Evolutionary conservation across 2,797 vertebrate species (phyloP), one percentile per base, ranked within the genome.

Genomic region (Dipus sagitta): DNA sequence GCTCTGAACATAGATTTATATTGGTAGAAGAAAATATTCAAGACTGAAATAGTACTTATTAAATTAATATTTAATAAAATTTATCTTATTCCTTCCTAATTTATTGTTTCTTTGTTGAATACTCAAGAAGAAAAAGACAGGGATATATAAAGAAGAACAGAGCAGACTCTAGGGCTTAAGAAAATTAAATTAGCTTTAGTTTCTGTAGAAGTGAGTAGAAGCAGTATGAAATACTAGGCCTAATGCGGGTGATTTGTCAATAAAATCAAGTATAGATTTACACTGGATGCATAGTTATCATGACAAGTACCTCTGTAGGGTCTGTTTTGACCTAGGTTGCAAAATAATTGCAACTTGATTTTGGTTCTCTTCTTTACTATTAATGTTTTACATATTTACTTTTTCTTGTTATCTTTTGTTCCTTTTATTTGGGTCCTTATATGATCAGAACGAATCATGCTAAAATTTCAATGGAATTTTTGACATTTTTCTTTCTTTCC

Each of bases 261-360:
- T 30, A 38, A 21, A 90, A 32, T 14, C 21, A 60, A 82, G 38
- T 78, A 3, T 11, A 74, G 26, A 70, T 68, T 86, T 74, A 10
- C 32, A 72, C n/a, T 8, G 58, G 17, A 79, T 3, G 21, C 54
- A 10, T 11, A n/a, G 24, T 34, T 88, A 17, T 26, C 83, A 24
- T 76, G 87, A 83, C 4, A 80, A 21, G 17, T 68, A 15, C 24
- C 28, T 81, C 2, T 18, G 2, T 14, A 60, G 21, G 1, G 47
- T 72, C 23, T 42, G 0, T 82, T 82, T 89, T 72, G 1, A 86
- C 71, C 2, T 47, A 86, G 84, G 58, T 67, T 86, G 5, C 42
- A 74, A 68, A 78, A 47, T 77, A 75, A 88, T n/a, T 68, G 17
- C 76, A 85, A 90, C 21, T 64, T 88, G 30, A 91, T 68, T 86